Base-by-base conservation (phyloP, 2,113 vertebrate species). In the Vidua macroura region DNA sequence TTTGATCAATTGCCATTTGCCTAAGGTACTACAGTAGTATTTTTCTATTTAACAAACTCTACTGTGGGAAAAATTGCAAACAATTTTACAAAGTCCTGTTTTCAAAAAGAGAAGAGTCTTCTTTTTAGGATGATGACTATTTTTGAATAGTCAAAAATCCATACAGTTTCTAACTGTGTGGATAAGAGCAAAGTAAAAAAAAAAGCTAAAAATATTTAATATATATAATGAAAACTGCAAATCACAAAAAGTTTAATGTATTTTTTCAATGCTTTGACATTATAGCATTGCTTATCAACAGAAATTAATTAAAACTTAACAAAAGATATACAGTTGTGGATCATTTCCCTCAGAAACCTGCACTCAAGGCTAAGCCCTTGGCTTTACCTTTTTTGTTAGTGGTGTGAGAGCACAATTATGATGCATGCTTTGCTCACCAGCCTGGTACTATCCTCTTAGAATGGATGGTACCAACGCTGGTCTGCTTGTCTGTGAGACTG, bases 341-440 rank as follows among this genome's bases (percentile, higher is more conserved):
- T 77, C 11, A 13, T 64, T 95, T 91, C 2, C 10, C 30, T 24
- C 30, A 74, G 72, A 75, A 83, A 77, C 92, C 97, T 97, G 97
- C 97, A 97, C 97, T 97, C 85, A 98, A 98, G 96, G 97, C 96
- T 90, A 64, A 78, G 86, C 56, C 66, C 48, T 90, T 49, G 53
- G 76, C 49, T 96, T 96, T 83, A 69, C 10, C 46, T 70, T 10
- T 69, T 80, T 62, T 96, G 74, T 52, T 92, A 53, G 90, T 93
- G 49, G 59, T 88, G 58, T 92, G 92, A 82, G 76, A 81, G 78
- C 59, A 66, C 4, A n/a, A 56, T 85, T 95, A 17, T 11, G 39
- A 75, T 68, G 89, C 84, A 74, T 91, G 92, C 43, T 88, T 84
- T 69, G 27, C 81, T 58, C 31, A 44, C n/a, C 77, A 75, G 31